These are phyloP conservation scores for Trochalopteron elliotii DNA, from an alignment of 2,113 vertebrate species.

Conservation along the genomic window DNA sequence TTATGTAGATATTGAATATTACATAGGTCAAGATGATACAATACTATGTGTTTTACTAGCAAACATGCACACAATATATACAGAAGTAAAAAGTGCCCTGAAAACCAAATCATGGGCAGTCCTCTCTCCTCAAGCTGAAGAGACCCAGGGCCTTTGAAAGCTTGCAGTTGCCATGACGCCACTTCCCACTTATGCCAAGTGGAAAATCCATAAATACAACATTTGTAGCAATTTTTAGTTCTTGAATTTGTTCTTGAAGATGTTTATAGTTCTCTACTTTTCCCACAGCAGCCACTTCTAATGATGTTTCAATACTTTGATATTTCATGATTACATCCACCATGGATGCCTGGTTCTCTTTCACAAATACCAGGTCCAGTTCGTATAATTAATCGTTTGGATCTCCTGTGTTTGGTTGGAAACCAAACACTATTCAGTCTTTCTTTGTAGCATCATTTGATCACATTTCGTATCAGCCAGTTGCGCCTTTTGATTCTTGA, in stretches of 20 bases:
- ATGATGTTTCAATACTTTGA: accelerated
- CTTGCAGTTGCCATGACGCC: background rate
- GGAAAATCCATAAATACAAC: background rate
- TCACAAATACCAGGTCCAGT: background rate
- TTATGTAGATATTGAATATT: background rate
- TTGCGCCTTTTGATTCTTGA: background rate
- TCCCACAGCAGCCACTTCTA: background rate
- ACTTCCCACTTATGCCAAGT: accelerated
- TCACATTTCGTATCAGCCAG: background rate
- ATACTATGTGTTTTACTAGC: background rate
- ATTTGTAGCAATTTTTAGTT: background rate
- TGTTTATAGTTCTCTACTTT: background rate
- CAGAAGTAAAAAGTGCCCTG: background rate
- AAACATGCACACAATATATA: background rate
- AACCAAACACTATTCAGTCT: background rate
- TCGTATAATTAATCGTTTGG: background rate
- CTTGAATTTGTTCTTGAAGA: background rate
- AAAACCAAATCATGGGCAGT: background rate
- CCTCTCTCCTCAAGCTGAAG: background rate
- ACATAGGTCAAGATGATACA: background rate
- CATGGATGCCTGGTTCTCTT: background rate
- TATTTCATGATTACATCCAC: background rate
- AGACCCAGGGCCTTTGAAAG: accelerated
- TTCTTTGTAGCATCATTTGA: background rate
- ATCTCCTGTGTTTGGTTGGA: background rate